Conservation (phyloP, 2,888 invertebrate genomes). For the Apodemia mormo region DNA sequence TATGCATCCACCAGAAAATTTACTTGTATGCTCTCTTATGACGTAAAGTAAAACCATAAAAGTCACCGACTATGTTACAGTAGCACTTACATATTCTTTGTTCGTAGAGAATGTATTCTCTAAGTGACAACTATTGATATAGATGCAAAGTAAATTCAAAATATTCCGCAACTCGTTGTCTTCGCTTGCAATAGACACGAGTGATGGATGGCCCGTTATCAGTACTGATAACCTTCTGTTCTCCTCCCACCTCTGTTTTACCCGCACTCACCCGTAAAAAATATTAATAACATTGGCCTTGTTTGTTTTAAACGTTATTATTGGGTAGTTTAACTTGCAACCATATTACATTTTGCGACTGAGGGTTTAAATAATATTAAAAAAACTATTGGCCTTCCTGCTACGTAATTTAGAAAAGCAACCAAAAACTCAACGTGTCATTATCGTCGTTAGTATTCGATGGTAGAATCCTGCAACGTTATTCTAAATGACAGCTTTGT, state of each 20-base stretch:
- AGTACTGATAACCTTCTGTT: constrained; percentile 70
- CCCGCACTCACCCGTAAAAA: constrained; percentile 51
- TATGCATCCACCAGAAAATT: too few relatives aligned
- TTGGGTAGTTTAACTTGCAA: not conserved
- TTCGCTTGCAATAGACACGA: constrained; percentile 41
- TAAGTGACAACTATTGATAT: constrained; percentile 22
- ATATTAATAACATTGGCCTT: constrained; percentile 24
- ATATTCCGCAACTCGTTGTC: constrained; percentile 55
- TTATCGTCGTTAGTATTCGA: too few relatives aligned
- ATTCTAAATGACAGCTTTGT: too few relatives aligned
- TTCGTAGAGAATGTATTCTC: not conserved
- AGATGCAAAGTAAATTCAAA: constrained; percentile 45
- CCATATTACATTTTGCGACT: not conserved
- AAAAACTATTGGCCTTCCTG: too few relatives aligned
- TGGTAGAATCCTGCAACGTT: too few relatives aligned
- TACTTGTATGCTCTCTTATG: too few relatives aligned
- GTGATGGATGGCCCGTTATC: constrained; percentile 78
- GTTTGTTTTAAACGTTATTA: not conserved
- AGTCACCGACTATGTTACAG: not conserved
- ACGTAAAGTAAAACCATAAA: too few relatives aligned
- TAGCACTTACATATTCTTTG: not conserved
- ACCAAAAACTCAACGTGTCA: too few relatives aligned
- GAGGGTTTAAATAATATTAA: too few relatives aligned
- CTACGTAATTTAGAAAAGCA: too few relatives aligned
- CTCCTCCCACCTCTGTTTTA: constrained; percentile 45